Evolutionary conservation across 2,113 vertebrate species (phyloP), one percentile per base, ranked within the genome.

Genomic region (Chloebia gouldiae): DNA sequence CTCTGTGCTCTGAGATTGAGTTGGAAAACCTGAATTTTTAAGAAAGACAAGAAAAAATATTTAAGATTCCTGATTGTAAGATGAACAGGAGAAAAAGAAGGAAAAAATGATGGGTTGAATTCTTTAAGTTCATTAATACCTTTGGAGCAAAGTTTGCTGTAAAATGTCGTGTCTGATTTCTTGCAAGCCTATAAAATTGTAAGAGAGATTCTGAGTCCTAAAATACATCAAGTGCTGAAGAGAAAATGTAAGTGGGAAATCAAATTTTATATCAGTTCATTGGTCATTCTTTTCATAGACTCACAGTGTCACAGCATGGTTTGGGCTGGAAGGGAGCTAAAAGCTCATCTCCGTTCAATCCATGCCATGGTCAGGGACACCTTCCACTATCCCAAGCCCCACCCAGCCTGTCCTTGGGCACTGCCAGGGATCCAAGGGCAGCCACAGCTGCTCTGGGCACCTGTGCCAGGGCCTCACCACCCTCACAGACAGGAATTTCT

Each of bases 361-460:
- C 24, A 5, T 69, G 18, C 13, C 45, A 13, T 27, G 21, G 20
- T 7, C n/a, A 61, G 39, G 24, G n/a, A 54, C 61, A 53, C 4
- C 13, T 68, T 4, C 30, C 14, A 6, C 47, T 16, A 0, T 12
- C 27, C 25, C 31, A 23, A 63, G 12, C 20, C 15, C 22, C 0
- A 0, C 21, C 35, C 70, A 76, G 0, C 21, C 47, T 47, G 40
- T 17, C 30, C 63, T 82, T 35, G 63, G 25, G 0, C 47, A 35
- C 17, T 82, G 0, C 30, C 54, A 76, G 54, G 54, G 21, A 47
- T 61, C 31, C 25, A 50, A 25, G 39, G 25, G 2, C 61, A 76
- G 16, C 24, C 78, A 22, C 39, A 81, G 54, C n/a, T 76, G 0
- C 79, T 31, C 25, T 76, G 70, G 33, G 39, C 24, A 53, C 18